phyloP scores from a whole-genome alignment of 2,113 vertebrate species.

The Sceloporus undulatus region DNA sequence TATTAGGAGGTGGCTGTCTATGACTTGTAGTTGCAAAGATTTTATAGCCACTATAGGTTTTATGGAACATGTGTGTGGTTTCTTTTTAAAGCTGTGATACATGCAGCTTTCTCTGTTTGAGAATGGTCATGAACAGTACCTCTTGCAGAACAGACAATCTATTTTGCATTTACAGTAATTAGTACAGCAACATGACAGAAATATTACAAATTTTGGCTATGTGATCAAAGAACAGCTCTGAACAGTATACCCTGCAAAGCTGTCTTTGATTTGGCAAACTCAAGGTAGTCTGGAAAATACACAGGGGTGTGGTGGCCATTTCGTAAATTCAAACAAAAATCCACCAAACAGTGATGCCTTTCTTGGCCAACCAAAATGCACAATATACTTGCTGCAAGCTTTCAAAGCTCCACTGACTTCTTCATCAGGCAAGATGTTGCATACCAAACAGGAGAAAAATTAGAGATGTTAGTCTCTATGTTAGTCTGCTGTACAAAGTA shows the following conservation, averaged over 20 bases:
- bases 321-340: too few relatives aligned
- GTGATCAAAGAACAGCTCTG: neutral
- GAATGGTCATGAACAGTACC: neutral
- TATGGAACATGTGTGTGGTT: conserved; percentile 10
- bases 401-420: too few relatives aligned
- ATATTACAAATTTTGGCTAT: neutral
- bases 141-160: neutral
- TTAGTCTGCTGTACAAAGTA: neutral
- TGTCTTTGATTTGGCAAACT: neutral
- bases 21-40: conserved; percentile 15
- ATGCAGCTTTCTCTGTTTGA: conserved; percentile 8
- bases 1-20: conserved; percentile 17
- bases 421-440: too few relatives aligned
- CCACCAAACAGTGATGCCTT: too few relatives aligned
- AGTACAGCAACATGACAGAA: neutral
- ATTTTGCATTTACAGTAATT: conserved; percentile 4
- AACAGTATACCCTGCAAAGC: neutral
- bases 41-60: conserved; percentile 3
- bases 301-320: too few relatives aligned
- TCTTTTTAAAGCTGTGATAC: neutral
- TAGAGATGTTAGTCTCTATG: too few relatives aligned
- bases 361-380: too few relatives aligned
- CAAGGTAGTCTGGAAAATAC: neutral
- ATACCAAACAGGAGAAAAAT: too few relatives aligned
- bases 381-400: too few relatives aligned